Percentiles rank a stretch among this genome's conserved stretches.
phyloP scores from a whole-genome alignment of 2,113 vertebrate species.

The Edolisoma coerulescens region DNA sequence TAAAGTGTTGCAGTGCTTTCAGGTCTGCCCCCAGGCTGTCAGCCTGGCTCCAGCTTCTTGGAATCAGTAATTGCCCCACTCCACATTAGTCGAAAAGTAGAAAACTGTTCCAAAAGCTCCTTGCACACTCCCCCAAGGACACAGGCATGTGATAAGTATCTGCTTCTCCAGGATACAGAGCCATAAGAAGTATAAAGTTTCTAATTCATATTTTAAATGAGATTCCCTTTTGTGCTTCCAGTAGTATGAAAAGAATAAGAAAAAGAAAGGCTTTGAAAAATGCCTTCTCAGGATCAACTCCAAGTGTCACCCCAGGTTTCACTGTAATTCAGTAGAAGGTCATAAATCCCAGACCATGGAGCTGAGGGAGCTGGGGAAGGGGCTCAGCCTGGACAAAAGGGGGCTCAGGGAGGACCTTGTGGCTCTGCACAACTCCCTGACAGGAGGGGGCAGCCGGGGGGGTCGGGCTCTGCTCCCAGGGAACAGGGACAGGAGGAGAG shows the following conservation, averaged over 20 bases:
- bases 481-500: background rate
- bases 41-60: background rate
- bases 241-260: background rate
- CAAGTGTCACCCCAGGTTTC: background rate
- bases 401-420: background rate
- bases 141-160: background rate
- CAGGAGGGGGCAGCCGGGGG: rapidly evolving
- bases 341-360: background rate
- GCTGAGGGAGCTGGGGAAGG: background rate
- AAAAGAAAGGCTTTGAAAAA: background rate
- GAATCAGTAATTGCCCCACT: background rate
- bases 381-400: background rate
- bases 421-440: background rate
- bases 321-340: background rate
- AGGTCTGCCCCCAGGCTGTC: background rate
- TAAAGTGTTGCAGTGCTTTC: background rate
- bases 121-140: background rate
- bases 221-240: background rate
- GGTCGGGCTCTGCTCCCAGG: background rate
- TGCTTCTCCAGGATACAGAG: background rate
- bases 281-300: background rate
- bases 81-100: background rate
- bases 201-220: background rate
- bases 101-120: constrained; percentile 5
- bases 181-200: background rate